phyloP scores from a whole-genome alignment of 2,888 invertebrate species.

The Diaprepes abbreviatus region DNA sequence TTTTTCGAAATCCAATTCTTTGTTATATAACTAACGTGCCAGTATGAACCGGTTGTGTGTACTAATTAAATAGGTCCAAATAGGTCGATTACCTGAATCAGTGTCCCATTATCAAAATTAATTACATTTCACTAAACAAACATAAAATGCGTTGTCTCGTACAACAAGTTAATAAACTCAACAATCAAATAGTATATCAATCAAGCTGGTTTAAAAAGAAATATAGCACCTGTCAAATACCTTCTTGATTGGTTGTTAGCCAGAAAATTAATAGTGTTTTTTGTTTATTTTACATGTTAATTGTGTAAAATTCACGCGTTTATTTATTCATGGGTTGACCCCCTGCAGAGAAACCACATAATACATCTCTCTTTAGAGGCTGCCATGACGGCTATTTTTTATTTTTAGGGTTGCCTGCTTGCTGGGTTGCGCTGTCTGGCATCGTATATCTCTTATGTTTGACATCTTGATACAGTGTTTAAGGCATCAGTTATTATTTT shows the following conservation, averaged over 20 bases:
- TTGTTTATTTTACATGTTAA: slow-evolving; percentile 69
- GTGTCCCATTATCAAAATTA: slow-evolving; percentile 28
- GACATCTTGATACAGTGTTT: slow-evolving; percentile 62
- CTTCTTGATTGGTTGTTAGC: slow-evolving; percentile 67
- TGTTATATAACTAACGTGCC: neutral
- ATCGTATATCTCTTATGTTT: slow-evolving; percentile 62
- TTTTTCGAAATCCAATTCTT: too few species aligned
- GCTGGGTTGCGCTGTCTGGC: slow-evolving; percentile 51
- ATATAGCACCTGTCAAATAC: slow-evolving; percentile 63
- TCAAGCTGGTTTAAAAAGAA: slow-evolving; percentile 56
- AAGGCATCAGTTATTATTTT: slow-evolving; percentile 46
- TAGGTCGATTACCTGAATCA: neutral
- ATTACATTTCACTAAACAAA: slow-evolving; percentile 19
- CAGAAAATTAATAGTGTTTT: slow-evolving; percentile 67
- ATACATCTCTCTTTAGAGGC: slow-evolving; percentile 65
- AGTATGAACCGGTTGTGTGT: neutral
- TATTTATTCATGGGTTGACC: slow-evolving; percentile 69
- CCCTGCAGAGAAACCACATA: slow-evolving; percentile 65
- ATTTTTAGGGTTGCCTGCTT: slow-evolving; percentile 52
- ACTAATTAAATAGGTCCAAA: neutral
- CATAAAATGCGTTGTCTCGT: slow-evolving; percentile 56
- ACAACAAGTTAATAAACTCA: slow-evolving; percentile 68
- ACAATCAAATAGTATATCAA: slow-evolving; percentile 68
- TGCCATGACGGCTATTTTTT: slow-evolving; percentile 59
- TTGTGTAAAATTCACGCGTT: slow-evolving; percentile 70